These are phyloP conservation scores for Lagopus leucura DNA, from an alignment of 2,113 vertebrate genomes.

Conservation along the genomic window DNA sequence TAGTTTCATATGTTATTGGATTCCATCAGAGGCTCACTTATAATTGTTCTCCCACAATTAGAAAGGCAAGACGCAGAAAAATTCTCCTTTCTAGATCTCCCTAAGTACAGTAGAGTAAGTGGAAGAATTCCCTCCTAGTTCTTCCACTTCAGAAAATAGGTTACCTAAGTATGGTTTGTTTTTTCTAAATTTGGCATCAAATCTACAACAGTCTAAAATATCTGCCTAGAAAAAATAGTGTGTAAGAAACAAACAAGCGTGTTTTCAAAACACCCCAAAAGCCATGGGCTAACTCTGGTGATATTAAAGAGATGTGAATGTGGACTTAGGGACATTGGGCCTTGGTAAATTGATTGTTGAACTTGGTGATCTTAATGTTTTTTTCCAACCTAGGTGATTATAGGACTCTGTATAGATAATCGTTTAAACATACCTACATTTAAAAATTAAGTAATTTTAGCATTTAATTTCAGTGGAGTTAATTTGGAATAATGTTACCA, in stretches of 20 bases:
- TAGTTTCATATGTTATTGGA: not conserved
- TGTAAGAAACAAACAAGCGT: not conserved
- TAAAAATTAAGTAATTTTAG: not conserved
- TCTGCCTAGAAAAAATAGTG: not conserved
- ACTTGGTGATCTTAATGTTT: not conserved
- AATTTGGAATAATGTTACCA: not conserved
- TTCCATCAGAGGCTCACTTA: not conserved
- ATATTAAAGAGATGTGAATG: not conserved
- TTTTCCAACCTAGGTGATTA: not conserved
- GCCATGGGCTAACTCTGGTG: not conserved
- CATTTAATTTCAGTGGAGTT: not conserved
- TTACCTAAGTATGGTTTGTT: not conserved
- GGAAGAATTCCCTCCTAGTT: not conserved
- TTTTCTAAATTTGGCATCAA: not conserved
- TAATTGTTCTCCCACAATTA: not conserved
- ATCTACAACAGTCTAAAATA: not conserved
- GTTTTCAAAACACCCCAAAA: not conserved
- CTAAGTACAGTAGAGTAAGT: not conserved
- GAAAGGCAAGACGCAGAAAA: not conserved
- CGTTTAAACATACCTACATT: not conserved
- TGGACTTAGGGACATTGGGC: not conserved
- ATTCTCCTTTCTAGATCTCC: not conserved
- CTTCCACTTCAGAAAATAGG: not conserved
- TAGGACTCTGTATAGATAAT: not conserved
- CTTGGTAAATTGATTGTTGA: not conserved